A percentile compares a stretch with the other conserved stretches of the same genome.
Conservation (phyloP, 1,140 invertebrate genomes). For the Heliconius hermathena region DNA sequence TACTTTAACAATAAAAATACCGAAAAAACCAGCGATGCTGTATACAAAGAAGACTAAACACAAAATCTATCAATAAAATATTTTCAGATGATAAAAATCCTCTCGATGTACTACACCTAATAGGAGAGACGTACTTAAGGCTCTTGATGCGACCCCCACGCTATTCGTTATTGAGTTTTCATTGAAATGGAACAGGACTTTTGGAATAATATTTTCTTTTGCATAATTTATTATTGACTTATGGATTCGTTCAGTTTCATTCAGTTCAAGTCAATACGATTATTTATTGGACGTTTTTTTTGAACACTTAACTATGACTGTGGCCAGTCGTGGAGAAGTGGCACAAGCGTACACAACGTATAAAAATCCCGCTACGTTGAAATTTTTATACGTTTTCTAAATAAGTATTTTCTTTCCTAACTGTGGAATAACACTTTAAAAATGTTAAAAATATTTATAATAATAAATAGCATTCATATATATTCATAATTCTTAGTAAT, state of each 20-base stretch:
- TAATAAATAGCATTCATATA: too few species aligned
- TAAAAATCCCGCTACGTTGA: too few species aligned
- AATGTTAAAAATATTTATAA: too few species aligned
- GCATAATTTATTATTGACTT: background rate
- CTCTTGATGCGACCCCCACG: background rate
- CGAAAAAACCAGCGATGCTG: background rate
- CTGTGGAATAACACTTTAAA: too few species aligned
- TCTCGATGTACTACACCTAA: background rate
- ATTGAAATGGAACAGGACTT: background rate
- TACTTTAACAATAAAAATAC: background rate
- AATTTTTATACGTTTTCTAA: too few species aligned
- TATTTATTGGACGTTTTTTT: background rate
- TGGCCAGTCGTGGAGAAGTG: too few species aligned
- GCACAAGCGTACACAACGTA: too few species aligned
- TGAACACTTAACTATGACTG: too few species aligned
- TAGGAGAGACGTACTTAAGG: background rate
- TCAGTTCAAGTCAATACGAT: background rate
- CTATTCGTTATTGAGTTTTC: background rate
- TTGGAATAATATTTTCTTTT: background rate
- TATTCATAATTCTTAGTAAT: too few species aligned
- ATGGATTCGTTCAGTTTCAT: background rate
- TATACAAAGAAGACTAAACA: background rate
- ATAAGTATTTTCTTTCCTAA: too few species aligned
- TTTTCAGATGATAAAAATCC: background rate
- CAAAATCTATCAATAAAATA: constrained; percentile 1